These are phyloP conservation scores for Drosophila sulfurigaster DNA, from an alignment of 1,140 invertebrate species.

Conservation along the genomic window DNA sequence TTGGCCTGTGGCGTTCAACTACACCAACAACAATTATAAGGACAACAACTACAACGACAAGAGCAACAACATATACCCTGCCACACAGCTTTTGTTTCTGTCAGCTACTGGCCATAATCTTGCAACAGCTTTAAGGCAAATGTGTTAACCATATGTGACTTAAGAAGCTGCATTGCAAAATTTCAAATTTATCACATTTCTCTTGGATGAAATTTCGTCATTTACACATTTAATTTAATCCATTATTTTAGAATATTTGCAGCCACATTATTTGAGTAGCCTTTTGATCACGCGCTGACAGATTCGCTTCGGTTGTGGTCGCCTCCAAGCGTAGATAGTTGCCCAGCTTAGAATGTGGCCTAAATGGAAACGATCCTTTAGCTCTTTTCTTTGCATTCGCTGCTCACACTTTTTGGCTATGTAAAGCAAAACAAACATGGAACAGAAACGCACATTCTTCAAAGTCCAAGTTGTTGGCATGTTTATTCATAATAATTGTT, in stretches of 20 bases:
- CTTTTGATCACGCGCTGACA: neutral
- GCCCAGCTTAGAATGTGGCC: neutral
- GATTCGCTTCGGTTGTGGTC: neutral
- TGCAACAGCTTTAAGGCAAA: neutral
- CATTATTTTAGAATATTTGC: too few species aligned
- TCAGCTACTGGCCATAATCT: neutral
- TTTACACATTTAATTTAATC: neutral
- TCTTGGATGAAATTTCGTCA: neutral
- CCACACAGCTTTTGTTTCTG: neutral
- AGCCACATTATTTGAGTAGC: neutral
- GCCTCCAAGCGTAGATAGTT: neutral
- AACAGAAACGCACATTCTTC: conserved; percentile 56
- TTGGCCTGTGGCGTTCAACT: conserved; percentile 24
- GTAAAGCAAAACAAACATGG: conserved; percentile 56
- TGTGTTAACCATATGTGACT: neutral
- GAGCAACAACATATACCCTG: neutral
- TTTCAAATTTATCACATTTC: neutral
- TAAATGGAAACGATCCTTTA: neutral
- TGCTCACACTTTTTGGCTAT: conserved; percentile 41
- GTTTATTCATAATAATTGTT: conserved; percentile 1
- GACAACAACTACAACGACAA: neutral
- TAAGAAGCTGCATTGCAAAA: neutral
- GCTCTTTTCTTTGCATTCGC: neutral
- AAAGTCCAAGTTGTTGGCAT: neutral
- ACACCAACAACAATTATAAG: conserved; percentile 1